phyloP scores from a whole-genome alignment of 2,113 vertebrate species.

The Pseudopipra pipra region DNA sequence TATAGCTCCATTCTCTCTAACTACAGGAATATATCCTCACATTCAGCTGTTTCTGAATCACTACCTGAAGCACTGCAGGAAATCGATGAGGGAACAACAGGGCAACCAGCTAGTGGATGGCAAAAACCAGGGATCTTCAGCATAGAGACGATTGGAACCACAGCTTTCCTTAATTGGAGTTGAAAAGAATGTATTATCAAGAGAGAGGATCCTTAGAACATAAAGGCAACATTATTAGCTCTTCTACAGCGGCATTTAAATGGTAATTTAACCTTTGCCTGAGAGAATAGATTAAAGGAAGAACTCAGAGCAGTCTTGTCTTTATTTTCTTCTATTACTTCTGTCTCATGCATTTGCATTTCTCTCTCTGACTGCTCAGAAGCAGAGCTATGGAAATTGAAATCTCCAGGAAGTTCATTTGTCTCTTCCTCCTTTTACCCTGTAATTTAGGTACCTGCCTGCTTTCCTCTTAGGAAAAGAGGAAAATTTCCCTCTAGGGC shows the following conservation, averaged over 20 bases:
- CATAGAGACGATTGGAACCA: neutral
- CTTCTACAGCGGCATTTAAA: constrained; percentile 34
- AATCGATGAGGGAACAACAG: neutral
- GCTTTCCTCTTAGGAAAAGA: neutral
- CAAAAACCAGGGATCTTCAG: neutral
- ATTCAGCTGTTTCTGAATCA: constrained; percentile 31
- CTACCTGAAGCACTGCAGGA: constrained; percentile 7
- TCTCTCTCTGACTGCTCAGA: neutral
- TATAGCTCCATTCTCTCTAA: neutral
- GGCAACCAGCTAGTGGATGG: neutral
- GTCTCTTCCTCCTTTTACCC: neutral
- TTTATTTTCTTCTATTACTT: neutral
- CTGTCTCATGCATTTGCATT: neutral
- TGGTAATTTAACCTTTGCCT: constrained; percentile 46
- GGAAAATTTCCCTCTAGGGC: neutral
- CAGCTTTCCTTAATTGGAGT: constrained; percentile 13
- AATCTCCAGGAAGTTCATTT: neutral
- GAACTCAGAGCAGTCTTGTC: neutral
- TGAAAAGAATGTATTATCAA: constrained; percentile 7
- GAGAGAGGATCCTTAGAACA: constrained; percentile 2
- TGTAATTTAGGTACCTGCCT: neutral
- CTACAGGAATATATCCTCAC: neutral
- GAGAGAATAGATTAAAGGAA: constrained; percentile 28
- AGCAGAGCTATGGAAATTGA: neutral
- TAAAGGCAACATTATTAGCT: constrained; percentile 40